Conservation (phyloP, 2,888 invertebrate species). For the Nezara viridula region DNA sequence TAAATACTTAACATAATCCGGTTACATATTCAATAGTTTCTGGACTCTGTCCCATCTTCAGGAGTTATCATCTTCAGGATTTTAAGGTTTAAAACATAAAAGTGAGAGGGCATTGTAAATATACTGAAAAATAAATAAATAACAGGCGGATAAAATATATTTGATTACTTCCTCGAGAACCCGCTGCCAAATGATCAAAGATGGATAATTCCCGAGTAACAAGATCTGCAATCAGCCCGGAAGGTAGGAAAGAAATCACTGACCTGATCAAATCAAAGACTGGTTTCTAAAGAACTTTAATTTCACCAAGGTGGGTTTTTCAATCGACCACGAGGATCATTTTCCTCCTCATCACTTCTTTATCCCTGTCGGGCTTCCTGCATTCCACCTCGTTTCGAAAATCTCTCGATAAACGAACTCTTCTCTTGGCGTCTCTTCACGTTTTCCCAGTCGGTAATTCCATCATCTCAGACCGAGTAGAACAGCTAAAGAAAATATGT, state of each 20-base stretch:
- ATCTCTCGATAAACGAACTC: background rate
- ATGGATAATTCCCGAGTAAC: background rate
- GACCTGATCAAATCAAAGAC: constrained; percentile 43
- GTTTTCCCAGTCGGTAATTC: too few relatives aligned
- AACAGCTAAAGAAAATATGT: too few relatives aligned
- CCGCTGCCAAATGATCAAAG: background rate
- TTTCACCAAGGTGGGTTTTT: constrained; percentile 11
- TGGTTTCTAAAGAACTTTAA: constrained; percentile 39
- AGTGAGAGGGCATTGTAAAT: too few relatives aligned
- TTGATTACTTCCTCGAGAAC: background rate
- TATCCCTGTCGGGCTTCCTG: background rate
- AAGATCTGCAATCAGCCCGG: background rate
- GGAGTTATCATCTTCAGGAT: too few relatives aligned
- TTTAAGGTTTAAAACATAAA: too few relatives aligned
- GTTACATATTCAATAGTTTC: too few relatives aligned
- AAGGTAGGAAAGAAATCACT: background rate
- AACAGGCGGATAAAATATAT: background rate
- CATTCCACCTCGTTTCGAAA: background rate
- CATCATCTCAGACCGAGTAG: too few relatives aligned
- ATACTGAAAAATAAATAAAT: background rate
- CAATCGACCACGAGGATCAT: background rate
- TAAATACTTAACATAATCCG: too few relatives aligned
- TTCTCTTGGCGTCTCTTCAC: background rate
- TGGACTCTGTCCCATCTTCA: too few relatives aligned
- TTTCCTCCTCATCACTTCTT: constrained; percentile 6